These are phyloP conservation scores for Nylanderia fulva DNA, from an alignment of 1,140 invertebrate genomes.

Conservation along the genomic window DNA sequence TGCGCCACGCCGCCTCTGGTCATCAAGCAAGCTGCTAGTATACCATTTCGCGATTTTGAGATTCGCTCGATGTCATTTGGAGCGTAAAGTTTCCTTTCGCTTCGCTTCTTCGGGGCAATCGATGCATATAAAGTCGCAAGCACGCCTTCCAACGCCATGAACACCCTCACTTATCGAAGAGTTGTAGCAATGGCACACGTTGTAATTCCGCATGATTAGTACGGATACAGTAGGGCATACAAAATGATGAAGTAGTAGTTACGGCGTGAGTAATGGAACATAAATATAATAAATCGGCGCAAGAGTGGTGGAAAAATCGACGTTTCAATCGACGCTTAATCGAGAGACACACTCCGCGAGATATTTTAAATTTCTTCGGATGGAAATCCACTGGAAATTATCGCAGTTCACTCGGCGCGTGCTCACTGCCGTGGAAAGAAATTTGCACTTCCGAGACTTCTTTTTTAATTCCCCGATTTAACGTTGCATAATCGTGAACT, in stretches of 20 bases:
- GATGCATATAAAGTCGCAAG: slow-evolving; percentile 36
- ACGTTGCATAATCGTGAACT: slow-evolving; percentile 68
- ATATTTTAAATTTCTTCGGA: slow-evolving; percentile 23
- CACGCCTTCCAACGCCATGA: slow-evolving; percentile 37
- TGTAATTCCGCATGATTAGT: slow-evolving; percentile 15
- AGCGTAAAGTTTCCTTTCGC: slow-evolving; percentile 35
- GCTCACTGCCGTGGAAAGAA: slow-evolving; percentile 58
- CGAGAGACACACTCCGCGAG: slow-evolving; percentile 20
- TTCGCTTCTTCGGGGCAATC: slow-evolving; percentile 43
- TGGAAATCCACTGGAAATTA: slow-evolving; percentile 44
- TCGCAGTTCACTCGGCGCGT: slow-evolving; percentile 42
- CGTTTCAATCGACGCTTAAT: slow-evolving; percentile 35
- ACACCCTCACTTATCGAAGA: neutral
- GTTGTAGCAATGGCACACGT: neutral
- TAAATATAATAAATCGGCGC: slow-evolving; percentile 3
- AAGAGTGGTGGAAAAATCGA: neutral
- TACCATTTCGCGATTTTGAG: slow-evolving; percentile 50
- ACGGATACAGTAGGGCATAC: neutral
- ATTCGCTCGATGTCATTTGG: slow-evolving; percentile 55
- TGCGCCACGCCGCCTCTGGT: slow-evolving; percentile 80
- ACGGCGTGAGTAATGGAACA: neutral
- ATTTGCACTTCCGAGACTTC: slow-evolving; percentile 46
- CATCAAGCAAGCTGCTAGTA: slow-evolving; percentile 70
- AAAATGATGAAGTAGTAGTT: slow-evolving; percentile 20
- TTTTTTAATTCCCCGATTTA: slow-evolving; percentile 65